Evolutionary conservation across 2,888 invertebrate species (phyloP), one percentile per base, ranked within the genome.

Genomic region (Patella caerulea): DNA sequence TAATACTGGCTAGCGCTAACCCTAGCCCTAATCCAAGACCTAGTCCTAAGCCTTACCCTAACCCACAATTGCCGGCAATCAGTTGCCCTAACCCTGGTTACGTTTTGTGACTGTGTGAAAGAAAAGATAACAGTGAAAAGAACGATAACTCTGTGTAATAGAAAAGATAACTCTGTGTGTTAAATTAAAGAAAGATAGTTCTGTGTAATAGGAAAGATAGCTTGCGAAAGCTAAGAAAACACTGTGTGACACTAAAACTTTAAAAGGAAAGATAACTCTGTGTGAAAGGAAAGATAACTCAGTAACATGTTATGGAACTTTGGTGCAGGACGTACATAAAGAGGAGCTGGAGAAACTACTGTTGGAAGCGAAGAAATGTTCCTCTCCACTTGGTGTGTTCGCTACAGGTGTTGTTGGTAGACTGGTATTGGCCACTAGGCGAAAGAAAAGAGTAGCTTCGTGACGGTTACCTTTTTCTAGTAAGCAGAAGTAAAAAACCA

Each of bases 361-460:
- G 52, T 72, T 76, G 56, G 55, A 79, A 79, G 73, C 79, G 76
- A 81, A 81, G 17, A 78, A 79, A 59, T 79, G 79, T 59, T 82
- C 81, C 53, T 77, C 78, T 19, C 65, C 65, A 65, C 14, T 65
- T 12, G 65, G 65, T 24, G 65, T 65, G 19, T 24, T 65, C 19
- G 19, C 19, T 71, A 76, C 74, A 70, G 81, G 83, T 53, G 83
- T 81, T 24, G 80, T 78, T 15, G 82, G 73, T 34, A 77, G 77
- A 74, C 78, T 78, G 19, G 65, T 65, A 34, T 79, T 80, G 53
- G 83, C 82, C 81, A 86, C 84, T 85, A 85, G 83, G 84, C 83
- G 83, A 82, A 86, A 86, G 85, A 86, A 86, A 83, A 83, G 81
- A 82, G 83, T 83, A 84, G 84, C 83, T 83, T 85, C 86, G 75